Conservation (phyloP, 2,888 invertebrate species). For the Choristoneura rosaceana region DNA sequence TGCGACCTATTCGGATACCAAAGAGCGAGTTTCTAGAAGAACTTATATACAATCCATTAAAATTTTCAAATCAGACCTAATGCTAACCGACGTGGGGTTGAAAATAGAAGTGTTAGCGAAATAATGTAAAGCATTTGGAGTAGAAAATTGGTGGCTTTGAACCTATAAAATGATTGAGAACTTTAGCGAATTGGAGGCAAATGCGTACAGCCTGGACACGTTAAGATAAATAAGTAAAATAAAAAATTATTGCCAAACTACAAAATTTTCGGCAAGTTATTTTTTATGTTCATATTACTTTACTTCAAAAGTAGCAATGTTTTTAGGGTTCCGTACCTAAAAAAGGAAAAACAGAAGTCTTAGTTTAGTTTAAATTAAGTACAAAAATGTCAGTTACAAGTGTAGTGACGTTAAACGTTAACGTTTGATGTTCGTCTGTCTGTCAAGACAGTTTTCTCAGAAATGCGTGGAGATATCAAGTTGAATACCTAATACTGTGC, state of each 20-base stretch:
- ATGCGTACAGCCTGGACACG: background rate
- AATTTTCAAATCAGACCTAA: background rate
- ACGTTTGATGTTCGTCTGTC: no score
- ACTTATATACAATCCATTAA: background rate
- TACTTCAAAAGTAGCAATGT: no score
- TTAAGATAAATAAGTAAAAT: background rate
- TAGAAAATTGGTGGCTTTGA: background rate
- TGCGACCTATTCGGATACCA: background rate
- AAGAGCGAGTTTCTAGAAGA: background rate
- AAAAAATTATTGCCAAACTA: background rate
- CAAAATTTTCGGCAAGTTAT: no score
- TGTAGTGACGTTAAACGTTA: no score
- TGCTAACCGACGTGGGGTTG: background rate
- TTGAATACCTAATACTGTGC: no score
- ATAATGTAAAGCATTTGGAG: background rate
- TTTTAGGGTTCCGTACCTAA: no score
- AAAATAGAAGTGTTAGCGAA: background rate
- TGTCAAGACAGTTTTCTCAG: no score
- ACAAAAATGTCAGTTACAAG: no score
- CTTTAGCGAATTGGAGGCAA: background rate
- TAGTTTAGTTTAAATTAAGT: no score
- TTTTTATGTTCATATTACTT: no score
- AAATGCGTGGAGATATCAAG: no score
- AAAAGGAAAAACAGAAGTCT: no score
- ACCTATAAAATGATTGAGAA: slow-evolving; percentile 1